Percentiles rank a stretch among this genome's conserved stretches.
Evolutionary conservation across 2,113 vertebrate genomes (phyloP).

Genomic region (Macrotis lagotis): DNA sequence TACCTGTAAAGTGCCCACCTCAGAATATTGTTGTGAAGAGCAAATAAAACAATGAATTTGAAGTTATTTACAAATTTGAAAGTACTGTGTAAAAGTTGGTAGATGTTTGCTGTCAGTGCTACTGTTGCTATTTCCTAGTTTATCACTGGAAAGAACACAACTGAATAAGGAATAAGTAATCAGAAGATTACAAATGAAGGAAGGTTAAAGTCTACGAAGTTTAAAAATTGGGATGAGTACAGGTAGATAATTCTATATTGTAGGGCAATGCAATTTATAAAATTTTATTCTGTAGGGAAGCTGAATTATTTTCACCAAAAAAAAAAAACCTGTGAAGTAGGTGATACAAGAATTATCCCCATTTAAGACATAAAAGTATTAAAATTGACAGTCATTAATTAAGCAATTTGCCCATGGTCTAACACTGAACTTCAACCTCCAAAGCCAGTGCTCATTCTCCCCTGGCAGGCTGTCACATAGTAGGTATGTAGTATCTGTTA

Average conservation of each 20-base stretch:
- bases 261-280: background rate
- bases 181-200: background rate
- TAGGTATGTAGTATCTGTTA: background rate
- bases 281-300: background rate
- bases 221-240: background rate
- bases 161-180: background rate
- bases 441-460: background rate
- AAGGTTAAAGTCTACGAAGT: background rate
- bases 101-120: background rate
- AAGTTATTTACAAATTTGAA: background rate
- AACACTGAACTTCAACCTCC: background rate
- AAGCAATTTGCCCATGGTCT: background rate
- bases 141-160: background rate
- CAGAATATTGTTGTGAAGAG: background rate
- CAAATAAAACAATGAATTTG: background rate
- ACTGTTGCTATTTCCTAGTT: background rate
- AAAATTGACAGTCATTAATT: background rate
- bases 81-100: background rate
- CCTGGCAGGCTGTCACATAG: background rate
- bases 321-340: background rate
- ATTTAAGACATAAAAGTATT: background rate
- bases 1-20: background rate
- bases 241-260: background rate
- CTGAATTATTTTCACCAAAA: background rate
- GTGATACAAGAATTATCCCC: background rate